Percentiles rank a stretch among this genome's conserved stretches.
phyloP scores from a whole-genome alignment of 1,140 invertebrate species.

The Drosophila hydei region DNA sequence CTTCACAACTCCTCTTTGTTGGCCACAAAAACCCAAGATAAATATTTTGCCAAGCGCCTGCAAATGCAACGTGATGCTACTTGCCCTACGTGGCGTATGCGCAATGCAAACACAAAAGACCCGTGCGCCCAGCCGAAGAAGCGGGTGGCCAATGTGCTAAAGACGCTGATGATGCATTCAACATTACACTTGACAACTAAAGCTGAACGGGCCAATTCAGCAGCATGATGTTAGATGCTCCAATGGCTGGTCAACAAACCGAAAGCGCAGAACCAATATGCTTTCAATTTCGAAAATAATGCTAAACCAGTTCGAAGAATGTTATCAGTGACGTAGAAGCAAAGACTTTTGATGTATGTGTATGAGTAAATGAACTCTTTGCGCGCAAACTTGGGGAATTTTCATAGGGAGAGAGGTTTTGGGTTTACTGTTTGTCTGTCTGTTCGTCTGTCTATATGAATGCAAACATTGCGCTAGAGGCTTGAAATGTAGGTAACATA shows the following conservation, averaged over 20 bases:
- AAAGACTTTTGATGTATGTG: neutral
- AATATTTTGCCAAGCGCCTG: conserved; percentile 48
- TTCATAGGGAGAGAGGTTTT: no score
- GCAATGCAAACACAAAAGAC: conserved; percentile 26
- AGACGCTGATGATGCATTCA: conserved; percentile 42
- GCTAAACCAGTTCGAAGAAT: neutral
- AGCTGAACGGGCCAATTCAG: conserved; percentile 18
- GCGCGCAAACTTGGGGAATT: no score
- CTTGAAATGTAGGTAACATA: no score
- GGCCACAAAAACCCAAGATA: conserved; percentile 40
- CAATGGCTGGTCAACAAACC: conserved; percentile 5
- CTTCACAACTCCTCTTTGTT: conserved; percentile 24
- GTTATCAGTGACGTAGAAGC: neutral
- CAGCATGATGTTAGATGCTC: conserved; percentile 1
- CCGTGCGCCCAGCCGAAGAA: neutral
- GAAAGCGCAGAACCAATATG: neutral
- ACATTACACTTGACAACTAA: conserved; percentile 26
- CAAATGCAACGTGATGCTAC: conserved; percentile 38
- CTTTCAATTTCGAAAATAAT: neutral
- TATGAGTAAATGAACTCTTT: no score
- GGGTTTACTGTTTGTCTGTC: no score
- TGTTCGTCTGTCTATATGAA: no score
- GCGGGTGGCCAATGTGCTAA: conserved; percentile 18
- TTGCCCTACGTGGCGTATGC: conserved; percentile 48
- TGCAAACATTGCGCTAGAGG: no score